phyloP scores from a whole-genome alignment of 2,888 invertebrate species.

The Lamellibrachia satsuma region DNA sequence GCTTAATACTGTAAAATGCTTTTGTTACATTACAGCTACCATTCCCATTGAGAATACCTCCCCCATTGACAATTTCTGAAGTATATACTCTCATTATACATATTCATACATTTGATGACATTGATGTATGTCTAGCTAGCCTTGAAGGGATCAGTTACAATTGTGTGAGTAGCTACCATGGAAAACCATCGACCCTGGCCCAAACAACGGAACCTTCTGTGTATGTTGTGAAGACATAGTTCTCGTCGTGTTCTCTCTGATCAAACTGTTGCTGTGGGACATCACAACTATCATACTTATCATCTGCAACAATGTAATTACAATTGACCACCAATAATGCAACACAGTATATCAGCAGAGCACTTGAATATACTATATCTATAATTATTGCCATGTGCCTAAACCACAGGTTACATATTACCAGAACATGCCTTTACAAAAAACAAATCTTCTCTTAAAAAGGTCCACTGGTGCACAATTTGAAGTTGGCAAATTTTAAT shows the following conservation, averaged over 20 bases:
- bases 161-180: constrained; percentile 67
- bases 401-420: not conserved
- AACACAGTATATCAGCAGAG: not conserved
- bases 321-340: not conserved
- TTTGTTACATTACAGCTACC: not conserved
- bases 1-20: not conserved
- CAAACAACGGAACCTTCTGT: constrained; percentile 76
- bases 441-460: no score
- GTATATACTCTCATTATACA: not conserved
- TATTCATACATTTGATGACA: not conserved
- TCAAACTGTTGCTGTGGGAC: constrained; percentile 22
- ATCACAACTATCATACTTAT: not conserved
- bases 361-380: not conserved
- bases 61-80: not conserved
- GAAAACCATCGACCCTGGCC: constrained; percentile 73
- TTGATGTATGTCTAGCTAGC: not conserved
- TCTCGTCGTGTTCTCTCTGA: constrained; percentile 66
- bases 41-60: not conserved
- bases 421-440: not conserved
- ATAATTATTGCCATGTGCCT: not conserved
- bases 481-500: no score
- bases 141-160: not conserved
- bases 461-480: no score
- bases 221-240: constrained; percentile 72
- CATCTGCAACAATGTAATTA: not conserved